Evolutionary conservation across 2,797 vertebrate genomes (phyloP), one percentile per base, ranked within the genome.

Genomic region (Huso huso): DNA sequence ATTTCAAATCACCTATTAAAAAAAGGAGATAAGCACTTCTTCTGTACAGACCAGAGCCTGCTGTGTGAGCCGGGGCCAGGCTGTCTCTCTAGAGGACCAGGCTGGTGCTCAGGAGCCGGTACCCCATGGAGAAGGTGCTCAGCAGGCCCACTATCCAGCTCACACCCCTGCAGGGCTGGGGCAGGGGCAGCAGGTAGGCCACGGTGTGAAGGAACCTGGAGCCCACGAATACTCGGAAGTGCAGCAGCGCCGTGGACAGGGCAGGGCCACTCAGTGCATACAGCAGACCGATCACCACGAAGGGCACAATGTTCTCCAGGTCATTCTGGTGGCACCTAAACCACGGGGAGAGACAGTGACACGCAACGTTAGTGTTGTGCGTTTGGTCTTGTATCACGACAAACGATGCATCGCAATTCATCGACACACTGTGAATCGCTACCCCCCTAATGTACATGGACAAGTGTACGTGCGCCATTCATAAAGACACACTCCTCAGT

Each of bases 281-380:
- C 49, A 99, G 77, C 10, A 99, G 83, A 2, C 94, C 93, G 0
- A 97, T 68, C 15, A 90, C 70, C n/a, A 95, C 53, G 23, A 96
- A 99, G 0, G 96, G 95, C 52, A 97, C 10, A 0, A 97, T 81
- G 57, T 93, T 99, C 77, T 99, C 96, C 73, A 98, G 73, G 79
- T 99, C 95, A 6, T 99, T 99, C 80, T 81, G 88, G 76, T 98
- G 96, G 72, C 87, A 89, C 71, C 95, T 98, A 76, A 6, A 48
- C 51, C 51, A 8, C 12, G 58, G 59, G 9, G 10, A 67, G 12
- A 68, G 15, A 23, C 53, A 66, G 61, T 23, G 23, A 48, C 37
- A 48, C 11, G 4, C 23, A 37, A 37, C 23, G 4, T 37, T 37
- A 4, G 23, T 37, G 23, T 37, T 37, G 23, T 37, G 23, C 23